Evolutionary conservation across 2,797 vertebrate genomes (phyloP).

Genomic region (Melanogrammus aeglefinus): DNA sequence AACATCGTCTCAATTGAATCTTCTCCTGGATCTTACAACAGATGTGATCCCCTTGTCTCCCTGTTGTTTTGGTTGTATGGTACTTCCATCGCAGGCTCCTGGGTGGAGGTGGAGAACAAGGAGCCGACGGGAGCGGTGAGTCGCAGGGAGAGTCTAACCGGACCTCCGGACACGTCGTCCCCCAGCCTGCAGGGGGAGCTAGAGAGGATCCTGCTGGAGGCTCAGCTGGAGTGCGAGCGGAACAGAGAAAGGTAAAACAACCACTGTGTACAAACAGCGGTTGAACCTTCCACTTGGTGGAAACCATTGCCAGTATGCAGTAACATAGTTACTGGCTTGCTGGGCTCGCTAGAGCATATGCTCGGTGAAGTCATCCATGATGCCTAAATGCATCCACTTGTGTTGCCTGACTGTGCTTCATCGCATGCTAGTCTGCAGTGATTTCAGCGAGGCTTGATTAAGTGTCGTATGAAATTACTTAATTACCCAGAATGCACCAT

Average conservation of each 20-base stretch:
- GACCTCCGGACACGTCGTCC: conserved; percentile 62
- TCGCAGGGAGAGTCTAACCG: conserved; percentile 64
- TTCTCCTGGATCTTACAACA: no score
- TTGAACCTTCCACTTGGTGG: background rate
- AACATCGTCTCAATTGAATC: no score
- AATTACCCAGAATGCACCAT: conserved; percentile 1
- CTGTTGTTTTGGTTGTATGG: background rate
- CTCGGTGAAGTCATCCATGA: background rate
- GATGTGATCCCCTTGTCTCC: background rate
- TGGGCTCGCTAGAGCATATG: background rate
- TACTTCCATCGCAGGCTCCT: conserved; percentile 59
- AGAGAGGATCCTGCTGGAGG: conserved; percentile 75
- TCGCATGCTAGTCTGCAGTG: background rate
- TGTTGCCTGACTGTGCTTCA: background rate
- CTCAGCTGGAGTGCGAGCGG: conserved; percentile 74
- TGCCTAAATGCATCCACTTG: background rate
- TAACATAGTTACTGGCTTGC: background rate
- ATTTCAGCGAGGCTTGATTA: background rate
- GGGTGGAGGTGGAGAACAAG: conserved; percentile 73
- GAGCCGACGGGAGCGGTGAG: conserved; percentile 58
- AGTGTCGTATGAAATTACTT: background rate
- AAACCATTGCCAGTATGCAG: background rate
- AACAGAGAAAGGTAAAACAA: conserved; percentile 62
- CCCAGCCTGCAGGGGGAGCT: conserved; percentile 74
- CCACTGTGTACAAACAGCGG: background rate